Evolutionary conservation across 2,888 invertebrate species (phyloP).

Genomic region (Hylaea fasciaria): DNA sequence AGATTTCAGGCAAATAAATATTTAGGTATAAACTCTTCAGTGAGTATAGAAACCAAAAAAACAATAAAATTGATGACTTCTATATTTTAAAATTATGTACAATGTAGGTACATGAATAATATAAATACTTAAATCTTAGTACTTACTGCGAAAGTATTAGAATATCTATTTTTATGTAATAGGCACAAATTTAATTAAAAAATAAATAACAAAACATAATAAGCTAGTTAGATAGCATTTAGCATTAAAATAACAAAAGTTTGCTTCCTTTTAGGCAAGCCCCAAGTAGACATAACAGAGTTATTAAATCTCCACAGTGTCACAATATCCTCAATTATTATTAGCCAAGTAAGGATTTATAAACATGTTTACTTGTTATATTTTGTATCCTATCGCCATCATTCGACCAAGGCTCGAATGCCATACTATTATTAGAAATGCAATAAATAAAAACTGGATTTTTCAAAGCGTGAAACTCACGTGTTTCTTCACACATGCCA

Average conservation of each 20-base stretch:
- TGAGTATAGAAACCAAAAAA: neutral
- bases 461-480: neutral
- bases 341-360: slow-evolving; percentile 1
- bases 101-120: slow-evolving; percentile 2
- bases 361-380: slow-evolving; percentile 4
- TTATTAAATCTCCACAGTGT: neutral
- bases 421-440: slow-evolving; percentile 24
- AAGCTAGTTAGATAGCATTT: slow-evolving; percentile 21
- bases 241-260: slow-evolving; percentile 16
- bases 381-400: neutral
- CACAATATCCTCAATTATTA: neutral
- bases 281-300: neutral
- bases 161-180: slow-evolving; percentile 3
- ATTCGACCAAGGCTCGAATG: neutral
- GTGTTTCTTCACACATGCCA: no score
- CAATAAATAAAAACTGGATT: slow-evolving; percentile 15
- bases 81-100: slow-evolving; percentile 14
- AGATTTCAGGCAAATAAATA: neutral
- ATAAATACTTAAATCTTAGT: slow-evolving; percentile 11
- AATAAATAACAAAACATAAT: slow-evolving; percentile 26
- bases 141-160: slow-evolving; percentile 6
- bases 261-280: neutral
- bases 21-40: neutral
- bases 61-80: slow-evolving; percentile 2
- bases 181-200: slow-evolving; percentile 15